A percentile compares a stretch with the other conserved stretches of the same genome.
These are phyloP conservation scores for Cryptophagus acutangulus DNA, from an alignment of 2,888 invertebrate genomes.

Conservation along the genomic window DNA sequence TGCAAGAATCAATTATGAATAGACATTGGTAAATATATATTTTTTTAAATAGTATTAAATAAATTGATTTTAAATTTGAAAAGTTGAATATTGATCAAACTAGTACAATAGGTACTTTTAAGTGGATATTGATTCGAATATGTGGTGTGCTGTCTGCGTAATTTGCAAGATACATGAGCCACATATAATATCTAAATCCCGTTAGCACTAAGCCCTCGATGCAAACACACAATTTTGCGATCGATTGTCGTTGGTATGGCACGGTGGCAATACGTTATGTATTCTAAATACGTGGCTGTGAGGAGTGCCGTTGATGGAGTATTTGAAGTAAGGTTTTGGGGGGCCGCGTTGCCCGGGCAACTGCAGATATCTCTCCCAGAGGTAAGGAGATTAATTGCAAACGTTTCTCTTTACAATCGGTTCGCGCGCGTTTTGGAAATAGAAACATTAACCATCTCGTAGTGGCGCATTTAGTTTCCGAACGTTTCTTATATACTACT, in stretches of 20 bases:
- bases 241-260: constrained; percentile 9
- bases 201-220: not conserved
- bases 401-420: constrained; percentile 49
- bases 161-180: too few relatives aligned
- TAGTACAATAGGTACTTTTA: too few relatives aligned
- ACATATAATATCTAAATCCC: too few relatives aligned
- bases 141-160: too few relatives aligned
- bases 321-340: constrained; percentile 33
- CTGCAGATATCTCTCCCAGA: constrained; percentile 46
- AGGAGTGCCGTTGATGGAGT: constrained; percentile 19
- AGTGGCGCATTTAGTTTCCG: not conserved
- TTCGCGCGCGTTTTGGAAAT: constrained; percentile 46
- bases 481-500: too few relatives aligned
- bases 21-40: too few relatives aligned
- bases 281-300: constrained; percentile 33
- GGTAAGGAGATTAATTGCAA: constrained; percentile 50
- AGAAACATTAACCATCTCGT: constrained; percentile 47
- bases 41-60: too few relatives aligned
- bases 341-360: constrained; percentile 40
- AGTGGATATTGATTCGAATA: too few relatives aligned
- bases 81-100: too few relatives aligned
- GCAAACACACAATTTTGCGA: constrained; percentile 7
- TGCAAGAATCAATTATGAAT: too few relatives aligned
- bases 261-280: constrained; percentile 8
- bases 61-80: too few relatives aligned